These are phyloP conservation scores for Triplophysa rosa DNA, from an alignment of 2,113 vertebrate genomes.

Conservation along the genomic window DNA sequence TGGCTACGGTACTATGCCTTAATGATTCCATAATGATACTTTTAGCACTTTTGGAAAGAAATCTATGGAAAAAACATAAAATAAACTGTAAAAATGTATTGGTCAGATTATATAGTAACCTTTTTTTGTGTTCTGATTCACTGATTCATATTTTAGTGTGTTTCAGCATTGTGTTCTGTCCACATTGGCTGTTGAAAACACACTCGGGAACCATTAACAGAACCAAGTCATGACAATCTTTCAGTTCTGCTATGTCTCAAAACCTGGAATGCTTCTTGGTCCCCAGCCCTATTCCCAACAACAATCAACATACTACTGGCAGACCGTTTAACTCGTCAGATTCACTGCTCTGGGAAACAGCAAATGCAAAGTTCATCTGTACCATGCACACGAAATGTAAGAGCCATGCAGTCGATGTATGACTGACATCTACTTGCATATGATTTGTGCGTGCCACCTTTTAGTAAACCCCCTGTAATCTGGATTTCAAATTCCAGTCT, in stretches of 20 bases:
- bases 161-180: no score
- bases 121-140: no score
- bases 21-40: no score
- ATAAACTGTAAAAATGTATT: no score
- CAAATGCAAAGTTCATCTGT: neutral
- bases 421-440: neutral
- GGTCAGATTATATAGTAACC: no score
- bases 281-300: neutral
- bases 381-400: neutral
- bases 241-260: no score
- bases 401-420: neutral
- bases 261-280: no score
- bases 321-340: neutral
- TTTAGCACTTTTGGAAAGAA: no score
- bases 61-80: no score
- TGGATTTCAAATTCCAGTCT: conserved; percentile 8
- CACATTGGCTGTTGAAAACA: neutral
- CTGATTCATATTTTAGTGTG: no score
- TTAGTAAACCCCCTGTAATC: neutral
- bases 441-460: neutral
- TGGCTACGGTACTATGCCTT: no score
- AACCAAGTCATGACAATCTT: no score
- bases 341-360: neutral
- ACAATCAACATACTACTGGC: neutral
- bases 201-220: neutral